Percentiles rank a stretch among this genome's conserved stretches.
Conservation (phyloP, 2,113 vertebrate genomes). For the Zosterops japonicus region DNA sequence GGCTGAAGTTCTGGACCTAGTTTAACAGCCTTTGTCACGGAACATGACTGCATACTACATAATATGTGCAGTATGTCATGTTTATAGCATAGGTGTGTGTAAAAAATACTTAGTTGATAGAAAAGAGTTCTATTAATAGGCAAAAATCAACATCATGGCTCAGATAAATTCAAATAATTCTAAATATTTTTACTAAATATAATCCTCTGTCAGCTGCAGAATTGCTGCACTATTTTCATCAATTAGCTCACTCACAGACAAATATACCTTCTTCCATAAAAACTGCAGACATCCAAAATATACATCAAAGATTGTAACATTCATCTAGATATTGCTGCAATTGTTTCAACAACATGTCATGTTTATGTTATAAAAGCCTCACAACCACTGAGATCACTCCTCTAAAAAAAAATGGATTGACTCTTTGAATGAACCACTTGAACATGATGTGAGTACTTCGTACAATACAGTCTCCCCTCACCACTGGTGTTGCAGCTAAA, state of each 20-base stretch:
- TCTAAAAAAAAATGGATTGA: not conserved
- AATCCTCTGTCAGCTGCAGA: not conserved
- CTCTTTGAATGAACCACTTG: not conserved
- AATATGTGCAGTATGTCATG: not conserved
- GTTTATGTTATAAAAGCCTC: not conserved
- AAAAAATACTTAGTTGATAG: not conserved
- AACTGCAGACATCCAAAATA: not conserved
- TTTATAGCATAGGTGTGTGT: not conserved
- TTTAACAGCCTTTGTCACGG: not conserved
- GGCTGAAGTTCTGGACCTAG: not conserved
- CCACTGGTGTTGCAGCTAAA: not conserved
- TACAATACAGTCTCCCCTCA: not conserved
- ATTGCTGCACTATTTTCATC: not conserved
- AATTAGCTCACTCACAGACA: not conserved
- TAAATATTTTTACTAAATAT: conserved; percentile 26
- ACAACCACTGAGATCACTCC: not conserved
- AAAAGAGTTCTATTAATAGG: not conserved
- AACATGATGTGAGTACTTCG: not conserved
- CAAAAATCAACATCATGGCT: not conserved
- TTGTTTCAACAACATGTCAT: not conserved
- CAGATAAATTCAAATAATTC: not conserved
- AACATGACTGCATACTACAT: not conserved
- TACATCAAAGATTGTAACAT: not conserved
- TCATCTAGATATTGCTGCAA: not conserved
- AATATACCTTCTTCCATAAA: not conserved